phyloP scores from a whole-genome alignment of 2,113 vertebrate genomes.

The Nestor notabilis region DNA sequence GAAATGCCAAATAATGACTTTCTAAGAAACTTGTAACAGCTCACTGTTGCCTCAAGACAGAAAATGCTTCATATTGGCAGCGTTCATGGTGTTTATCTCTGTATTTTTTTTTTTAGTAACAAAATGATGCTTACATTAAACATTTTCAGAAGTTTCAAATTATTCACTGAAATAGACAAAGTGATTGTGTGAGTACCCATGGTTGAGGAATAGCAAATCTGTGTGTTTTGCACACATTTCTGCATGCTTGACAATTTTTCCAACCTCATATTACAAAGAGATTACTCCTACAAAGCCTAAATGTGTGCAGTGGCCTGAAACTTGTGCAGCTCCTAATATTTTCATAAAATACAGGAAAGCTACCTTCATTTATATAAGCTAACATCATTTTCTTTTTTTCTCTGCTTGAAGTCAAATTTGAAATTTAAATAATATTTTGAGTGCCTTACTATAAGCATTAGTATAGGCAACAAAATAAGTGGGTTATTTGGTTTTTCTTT shows the following conservation, averaged over 20 bases:
- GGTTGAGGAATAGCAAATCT: background rate
- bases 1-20: background rate
- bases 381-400: background rate
- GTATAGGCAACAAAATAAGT: background rate
- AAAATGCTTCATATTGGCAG: background rate
- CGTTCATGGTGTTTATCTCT: background rate
- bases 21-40: background rate
- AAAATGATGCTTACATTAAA: background rate
- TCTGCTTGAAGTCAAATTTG: background rate
- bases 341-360: background rate
- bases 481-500: background rate
- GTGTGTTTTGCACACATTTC: background rate
- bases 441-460: background rate
- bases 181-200: background rate
- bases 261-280: background rate
- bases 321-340: conserved; percentile 1
- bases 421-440: background rate
- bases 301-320: conserved; percentile 24
- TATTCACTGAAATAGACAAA: background rate
- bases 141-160: background rate
- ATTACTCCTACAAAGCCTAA: background rate
- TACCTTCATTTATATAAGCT: background rate
- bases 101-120: background rate
- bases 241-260: background rate
- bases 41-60: background rate